These are phyloP conservation scores for Digitonthophagus gazella DNA, from an alignment of 2,888 invertebrate species.

Conservation along the genomic window DNA sequence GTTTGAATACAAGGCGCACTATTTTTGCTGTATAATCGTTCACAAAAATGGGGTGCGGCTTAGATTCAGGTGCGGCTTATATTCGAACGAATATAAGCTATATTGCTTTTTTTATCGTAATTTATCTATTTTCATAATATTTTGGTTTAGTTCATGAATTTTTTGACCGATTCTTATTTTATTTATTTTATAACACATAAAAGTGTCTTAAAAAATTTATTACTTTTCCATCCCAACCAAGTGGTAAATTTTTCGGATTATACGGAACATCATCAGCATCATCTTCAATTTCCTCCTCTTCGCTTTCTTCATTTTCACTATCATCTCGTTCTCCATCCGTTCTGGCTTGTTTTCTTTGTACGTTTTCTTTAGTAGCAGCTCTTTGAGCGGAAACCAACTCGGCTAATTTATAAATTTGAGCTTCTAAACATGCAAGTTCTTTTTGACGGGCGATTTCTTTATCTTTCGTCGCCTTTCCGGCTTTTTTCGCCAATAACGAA, in stretches of 20 bases:
- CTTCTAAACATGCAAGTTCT: slow-evolving; percentile 85
- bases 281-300: slow-evolving; percentile 76
- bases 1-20: too few species aligned
- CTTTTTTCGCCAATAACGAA: slow-evolving; percentile 85
- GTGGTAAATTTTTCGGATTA: slow-evolving; percentile 98
- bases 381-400: slow-evolving; percentile 84
- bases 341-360: slow-evolving; percentile 95
- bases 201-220: slow-evolving; percentile 10
- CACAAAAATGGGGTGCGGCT: too few species aligned
- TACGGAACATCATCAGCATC: slow-evolving; percentile 95
- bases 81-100: too few species aligned
- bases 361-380: slow-evolving; percentile 93
- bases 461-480: slow-evolving; percentile 63
- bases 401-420: slow-evolving; percentile 80
- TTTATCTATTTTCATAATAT: too few species aligned
- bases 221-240: slow-evolving; percentile 98
- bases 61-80: too few species aligned
- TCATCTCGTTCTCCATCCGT: slow-evolving; percentile 92
- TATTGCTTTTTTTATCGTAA: too few species aligned
- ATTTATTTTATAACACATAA: not conserved
- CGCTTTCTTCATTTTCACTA: slow-evolving; percentile 86
- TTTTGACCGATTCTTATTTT: too few species aligned
- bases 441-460: slow-evolving; percentile 71
- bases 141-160: too few species aligned
- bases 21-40: too few species aligned